Evolutionary conservation across 2,113 vertebrate genomes (phyloP), one percentile per base, ranked within the genome.

Genomic region (Scalopus aquaticus): DNA sequence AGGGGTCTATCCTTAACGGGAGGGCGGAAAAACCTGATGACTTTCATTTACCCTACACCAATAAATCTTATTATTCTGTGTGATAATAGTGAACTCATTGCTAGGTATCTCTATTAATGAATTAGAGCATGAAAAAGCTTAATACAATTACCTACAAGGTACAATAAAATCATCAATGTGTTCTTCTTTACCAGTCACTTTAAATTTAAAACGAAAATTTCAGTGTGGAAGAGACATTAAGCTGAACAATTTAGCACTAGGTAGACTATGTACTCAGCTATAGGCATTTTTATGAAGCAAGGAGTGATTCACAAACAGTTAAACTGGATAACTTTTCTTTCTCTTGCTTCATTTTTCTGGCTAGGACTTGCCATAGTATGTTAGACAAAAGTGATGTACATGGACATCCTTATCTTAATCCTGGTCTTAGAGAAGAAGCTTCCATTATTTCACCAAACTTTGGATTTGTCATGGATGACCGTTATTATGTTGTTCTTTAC

Each of bases 241-340:
- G 56, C 35, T 65, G 8, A 12, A 56, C 56, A 7, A 2, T n/a
- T 85, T 89, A 17, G 32, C 56, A 17, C 76, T 58, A 67, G 51
- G 26, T 35, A 58, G 73, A 65, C 19, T 82, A 42, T 35, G 35
- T 77, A n/a, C 42, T 91, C 87, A 30, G 67, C 19, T 85, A 49
- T 35, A 15, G 64, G 28, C 37, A 82, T 83, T 82, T 96, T 82
- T 78, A 82, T 28, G 20, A 90, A 95, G 35, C 46, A 90, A 85
- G 44, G 46, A 88, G 32, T 95, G 73, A 88, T 24, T 91, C 42
- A 70, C 49, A 89, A 46, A 54, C 12, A 94, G 46, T 73, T 73
- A 76, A 82, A 79, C 16, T 69, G 39, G 78, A 80, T 49, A 5
- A 17, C 16, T 54, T 54, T 54, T 54, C 54, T 56, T 22, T 49